Conservation (phyloP, 2,113 vertebrate genomes). For the Oreochromis spilurus region DNA sequence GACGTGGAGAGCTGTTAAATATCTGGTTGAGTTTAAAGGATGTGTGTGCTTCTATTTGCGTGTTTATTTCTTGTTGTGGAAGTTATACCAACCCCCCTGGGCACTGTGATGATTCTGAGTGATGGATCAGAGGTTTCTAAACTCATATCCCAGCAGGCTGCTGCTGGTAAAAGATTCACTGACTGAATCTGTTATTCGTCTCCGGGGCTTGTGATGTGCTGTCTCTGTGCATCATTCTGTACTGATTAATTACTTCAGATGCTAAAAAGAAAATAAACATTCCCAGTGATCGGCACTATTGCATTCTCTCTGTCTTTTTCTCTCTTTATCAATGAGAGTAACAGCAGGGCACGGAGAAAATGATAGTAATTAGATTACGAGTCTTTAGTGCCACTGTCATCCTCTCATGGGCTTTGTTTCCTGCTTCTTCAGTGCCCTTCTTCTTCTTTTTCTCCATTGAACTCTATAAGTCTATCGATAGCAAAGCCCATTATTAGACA, state of each 20-base stretch:
- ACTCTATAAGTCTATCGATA: background rate
- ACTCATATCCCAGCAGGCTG: conserved; percentile 25
- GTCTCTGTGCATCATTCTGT: conserved; percentile 24
- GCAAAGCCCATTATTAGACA: background rate
- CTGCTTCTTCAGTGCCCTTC: background rate
- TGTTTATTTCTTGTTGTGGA: background rate
- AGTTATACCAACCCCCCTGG: background rate
- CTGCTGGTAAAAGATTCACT: conserved; percentile 17
- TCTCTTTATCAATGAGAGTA: conserved; percentile 1
- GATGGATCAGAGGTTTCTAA: conserved; percentile 21
- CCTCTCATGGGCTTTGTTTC: background rate
- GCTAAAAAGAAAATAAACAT: background rate
- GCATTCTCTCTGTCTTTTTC: background rate
- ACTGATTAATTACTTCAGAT: background rate
- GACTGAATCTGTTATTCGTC: conserved; percentile 27
- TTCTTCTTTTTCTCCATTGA: background rate
- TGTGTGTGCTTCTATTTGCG: background rate
- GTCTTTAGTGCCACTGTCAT: background rate
- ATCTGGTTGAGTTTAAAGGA: background rate
- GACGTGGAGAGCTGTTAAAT: background rate
- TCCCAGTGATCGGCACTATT: background rate
- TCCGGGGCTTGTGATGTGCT: conserved; percentile 14
- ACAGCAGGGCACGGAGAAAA: background rate
- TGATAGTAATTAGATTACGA: conserved; percentile 14
- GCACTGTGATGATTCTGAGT: background rate